Percentiles rank a stretch among this genome's conserved stretches.
Evolutionary conservation across 2,888 invertebrate species (phyloP).

Genomic region (Meloe dianella): DNA sequence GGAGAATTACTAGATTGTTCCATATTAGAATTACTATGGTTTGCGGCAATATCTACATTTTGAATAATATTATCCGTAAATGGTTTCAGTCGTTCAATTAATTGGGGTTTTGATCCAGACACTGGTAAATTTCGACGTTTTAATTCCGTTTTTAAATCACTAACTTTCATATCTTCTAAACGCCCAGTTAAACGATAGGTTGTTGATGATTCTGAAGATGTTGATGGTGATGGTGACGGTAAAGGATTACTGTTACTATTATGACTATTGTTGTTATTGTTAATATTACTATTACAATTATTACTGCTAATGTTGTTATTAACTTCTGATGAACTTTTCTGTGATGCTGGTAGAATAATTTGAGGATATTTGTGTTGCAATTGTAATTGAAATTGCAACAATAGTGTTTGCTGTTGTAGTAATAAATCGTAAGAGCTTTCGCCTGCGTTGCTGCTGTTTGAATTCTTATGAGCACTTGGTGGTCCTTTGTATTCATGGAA

Average conservation of each 20-base stretch:
- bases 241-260: conserved; percentile 42
- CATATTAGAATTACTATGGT: conserved; percentile 54
- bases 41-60: conserved; percentile 46
- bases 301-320: conserved; percentile 40
- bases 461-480: conserved; percentile 79
- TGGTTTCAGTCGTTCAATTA: conserved; percentile 88
- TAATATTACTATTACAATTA: conserved; percentile 38
- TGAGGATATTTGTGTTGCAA: conserved; percentile 83
- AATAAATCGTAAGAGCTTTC: conserved; percentile 92
- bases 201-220: conserved; percentile 55
- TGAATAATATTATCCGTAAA: conserved; percentile 59
- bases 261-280: conserved; percentile 27
- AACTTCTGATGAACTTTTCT: conserved; percentile 61
- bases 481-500: conserved; percentile 97
- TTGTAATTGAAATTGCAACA: conserved; percentile 86
- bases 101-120: conserved; percentile 93
- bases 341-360: conserved; percentile 78
- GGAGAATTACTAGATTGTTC: conserved; percentile 60
- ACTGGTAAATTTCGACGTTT: conserved; percentile 94
- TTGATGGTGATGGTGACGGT: conserved; percentile 58
- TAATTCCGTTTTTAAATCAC: conserved; percentile 91
- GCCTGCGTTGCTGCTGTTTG: conserved; percentile 62
- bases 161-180: conserved; percentile 95
- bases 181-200: conserved; percentile 66
- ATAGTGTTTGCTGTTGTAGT: conserved; percentile 91